Percentiles rank a stretch among this genome's conserved stretches.
Evolutionary conservation across 2,797 vertebrate species (phyloP).

Genomic region (Agapornis canus): DNA sequence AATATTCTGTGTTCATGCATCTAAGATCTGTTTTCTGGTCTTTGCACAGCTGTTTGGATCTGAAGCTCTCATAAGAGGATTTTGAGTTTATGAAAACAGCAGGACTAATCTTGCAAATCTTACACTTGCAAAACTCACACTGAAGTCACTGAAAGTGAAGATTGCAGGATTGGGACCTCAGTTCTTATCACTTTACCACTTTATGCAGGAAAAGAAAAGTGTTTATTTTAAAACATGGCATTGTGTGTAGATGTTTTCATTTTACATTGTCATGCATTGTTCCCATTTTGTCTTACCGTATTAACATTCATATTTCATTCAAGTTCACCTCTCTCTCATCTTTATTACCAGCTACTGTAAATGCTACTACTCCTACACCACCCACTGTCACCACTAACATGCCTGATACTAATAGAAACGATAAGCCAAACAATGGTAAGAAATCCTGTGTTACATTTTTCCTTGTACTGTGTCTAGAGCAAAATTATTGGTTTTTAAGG

Average conservation of each 20-base stretch:
- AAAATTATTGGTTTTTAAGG: slow-evolving; percentile 50
- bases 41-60: slow-evolving; percentile 3
- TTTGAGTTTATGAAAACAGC: slow-evolving; percentile 47
- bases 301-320: slow-evolving; percentile 78
- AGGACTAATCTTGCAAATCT: slow-evolving; percentile 17
- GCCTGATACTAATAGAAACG: slow-evolving; percentile 85
- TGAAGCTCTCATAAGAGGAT: slow-evolving; percentile 13
- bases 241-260: slow-evolving; percentile 37
- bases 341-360: slow-evolving; percentile 87
- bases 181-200: slow-evolving; percentile 27
- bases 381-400: slow-evolving; percentile 87
- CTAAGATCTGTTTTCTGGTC: background rate
- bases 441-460: slow-evolving; percentile 75
- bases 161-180: background rate
- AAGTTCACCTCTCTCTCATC: slow-evolving; percentile 82
- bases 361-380: slow-evolving; percentile 79
- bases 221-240: slow-evolving; percentile 50
- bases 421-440: slow-evolving; percentile 85
- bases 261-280: slow-evolving; percentile 68
- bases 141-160: background rate
- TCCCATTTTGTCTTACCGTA: slow-evolving; percentile 72
- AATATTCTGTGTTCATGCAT: background rate
- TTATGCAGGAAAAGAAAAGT: slow-evolving; percentile 14
- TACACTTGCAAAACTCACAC: slow-evolving; percentile 1
- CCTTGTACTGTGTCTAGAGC: slow-evolving; percentile 58